These are phyloP conservation scores for Polyodon spathula DNA, from an alignment of 2,113 vertebrate species.

Conservation along the genomic window DNA sequence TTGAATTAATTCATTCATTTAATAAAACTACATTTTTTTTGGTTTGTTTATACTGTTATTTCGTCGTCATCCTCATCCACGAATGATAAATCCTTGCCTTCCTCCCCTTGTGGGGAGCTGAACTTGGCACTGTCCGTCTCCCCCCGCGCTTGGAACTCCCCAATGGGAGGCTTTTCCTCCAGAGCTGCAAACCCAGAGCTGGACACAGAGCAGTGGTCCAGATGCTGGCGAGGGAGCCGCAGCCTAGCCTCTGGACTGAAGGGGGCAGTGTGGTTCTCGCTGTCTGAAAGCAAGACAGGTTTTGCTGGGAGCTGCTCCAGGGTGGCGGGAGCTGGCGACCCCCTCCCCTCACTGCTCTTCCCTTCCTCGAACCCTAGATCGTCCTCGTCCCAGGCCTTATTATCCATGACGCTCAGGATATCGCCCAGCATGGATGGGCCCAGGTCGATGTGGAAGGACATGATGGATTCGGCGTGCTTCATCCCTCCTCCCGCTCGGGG, in stretches of 20 bases:
- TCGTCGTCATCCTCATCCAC: conserved; percentile 88
- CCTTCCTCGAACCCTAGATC: conserved; percentile 57
- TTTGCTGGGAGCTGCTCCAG: conserved; percentile 25
- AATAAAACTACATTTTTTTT: too few species aligned
- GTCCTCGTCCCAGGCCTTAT: conserved; percentile 69
- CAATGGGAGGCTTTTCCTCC: conserved; percentile 48
- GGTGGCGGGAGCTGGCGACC: conserved; percentile 36
- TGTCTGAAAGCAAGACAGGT: conserved; percentile 32
- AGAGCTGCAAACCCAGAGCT: conserved; percentile 60
- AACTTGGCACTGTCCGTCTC: conserved; percentile 50
- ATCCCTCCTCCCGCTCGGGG: conserved; percentile 59
- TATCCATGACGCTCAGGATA: conserved; percentile 91
- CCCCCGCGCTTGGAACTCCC: conserved; percentile 28
- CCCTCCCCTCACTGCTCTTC: conserved; percentile 37
- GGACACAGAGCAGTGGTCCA: conserved; percentile 71
- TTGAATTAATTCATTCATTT: too few species aligned
- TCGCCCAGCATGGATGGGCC: conserved; percentile 94
- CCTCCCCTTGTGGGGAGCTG: conserved; percentile 49
- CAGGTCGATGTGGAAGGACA: conserved; percentile 96
- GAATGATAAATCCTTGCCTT: conserved; percentile 78
- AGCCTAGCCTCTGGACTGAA: conserved; percentile 56
- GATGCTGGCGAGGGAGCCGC: conserved; percentile 44
- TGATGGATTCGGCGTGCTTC: conserved; percentile 90
- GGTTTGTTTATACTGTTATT: conserved; percentile 70
- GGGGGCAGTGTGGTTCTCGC: conserved; percentile 37